Base-by-base conservation (phyloP, 1,140 invertebrate species). In the Bombus sylvicola region DNA sequence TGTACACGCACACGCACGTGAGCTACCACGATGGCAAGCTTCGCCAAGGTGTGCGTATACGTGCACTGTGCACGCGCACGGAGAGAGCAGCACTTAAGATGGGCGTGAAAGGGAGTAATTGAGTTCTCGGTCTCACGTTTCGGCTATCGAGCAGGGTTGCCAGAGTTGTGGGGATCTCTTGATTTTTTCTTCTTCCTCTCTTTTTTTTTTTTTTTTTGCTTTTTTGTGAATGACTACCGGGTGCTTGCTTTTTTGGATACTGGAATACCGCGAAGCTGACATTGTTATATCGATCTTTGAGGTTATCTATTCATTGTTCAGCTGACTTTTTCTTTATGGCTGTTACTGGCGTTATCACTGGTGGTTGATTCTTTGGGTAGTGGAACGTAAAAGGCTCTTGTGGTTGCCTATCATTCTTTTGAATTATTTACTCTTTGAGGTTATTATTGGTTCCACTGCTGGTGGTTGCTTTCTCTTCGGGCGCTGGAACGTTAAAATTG, bases 31-130 rank as follows among this genome's bases (percentile, higher is more conserved):
- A 75, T 71, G 64, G 72, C 86, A 57, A 75, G 39, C 28, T 71
- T 28, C 66, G 37, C 34, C 31, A 31, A 73, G 43, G 62, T 41
- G 75, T 57, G 47, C 31, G n/a, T 59, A 18, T 15, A 31, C 31
- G 31, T 28, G n/a, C 6, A 9, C 1, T 10, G 68, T 31, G 8
- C 18, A 37, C 28, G 18, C 69, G 22, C 78, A n/a, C 39, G 62
- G 12, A 74, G 25, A 77, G 31, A 59, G 64, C 37, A 53, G 64
- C 53, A 62, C 76, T 84, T 41, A 18, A 71, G 76, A 47, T 72
- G 66, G 76, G 64, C 64, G 76, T 62, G 66, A 84, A 47, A 53
- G 53, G 76, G 66, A n/a, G 47, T 84, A 80, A 84, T 84, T 69
- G 83, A 80, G 75, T 57, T 59, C 76, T 71, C 75, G 34, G 10